These are phyloP conservation scores for Cardiocondyla obscurior DNA, from an alignment of 1,140 invertebrate genomes.

Conservation along the genomic window DNA sequence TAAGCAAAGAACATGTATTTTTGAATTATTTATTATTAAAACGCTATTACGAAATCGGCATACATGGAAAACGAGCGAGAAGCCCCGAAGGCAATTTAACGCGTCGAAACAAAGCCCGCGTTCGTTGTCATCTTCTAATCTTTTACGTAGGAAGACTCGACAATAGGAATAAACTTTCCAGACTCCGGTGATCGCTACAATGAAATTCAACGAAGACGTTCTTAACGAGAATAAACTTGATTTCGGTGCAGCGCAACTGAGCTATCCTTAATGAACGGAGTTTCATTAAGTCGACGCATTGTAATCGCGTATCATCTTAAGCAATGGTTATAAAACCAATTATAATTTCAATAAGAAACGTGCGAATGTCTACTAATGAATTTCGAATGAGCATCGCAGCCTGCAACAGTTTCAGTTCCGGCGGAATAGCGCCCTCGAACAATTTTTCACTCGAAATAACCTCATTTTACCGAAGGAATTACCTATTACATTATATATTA, in stretches of 20 bases:
- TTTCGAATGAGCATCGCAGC: not conserved
- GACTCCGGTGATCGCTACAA: not conserved
- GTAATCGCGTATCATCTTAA: not conserved
- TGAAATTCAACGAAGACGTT: constrained; percentile 10
- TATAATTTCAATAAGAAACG: not conserved
- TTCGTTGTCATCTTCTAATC: constrained; percentile 28
- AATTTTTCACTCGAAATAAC: not conserved
- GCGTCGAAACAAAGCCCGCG: constrained; percentile 50
- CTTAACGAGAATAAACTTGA: constrained; percentile 32
- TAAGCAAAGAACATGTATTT: not conserved
- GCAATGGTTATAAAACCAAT: not conserved
- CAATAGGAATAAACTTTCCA: constrained; percentile 14
- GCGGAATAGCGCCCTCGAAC: not conserved
- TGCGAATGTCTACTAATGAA: not conserved
- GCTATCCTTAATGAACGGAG: not conserved
- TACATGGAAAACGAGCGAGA: constrained; percentile 8
- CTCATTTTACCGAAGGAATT: not conserved
- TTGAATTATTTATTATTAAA: not conserved
- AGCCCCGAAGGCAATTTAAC: constrained; percentile 45
- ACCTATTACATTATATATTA: no score
- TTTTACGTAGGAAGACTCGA: constrained; percentile 21
- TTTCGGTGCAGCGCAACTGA: not conserved
- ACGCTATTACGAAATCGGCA: not conserved
- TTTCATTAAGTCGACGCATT: constrained; percentile 13
- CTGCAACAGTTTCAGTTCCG: not conserved